Conservation (phyloP, 2,888 invertebrate genomes). For the Cinara cedri region DNA sequence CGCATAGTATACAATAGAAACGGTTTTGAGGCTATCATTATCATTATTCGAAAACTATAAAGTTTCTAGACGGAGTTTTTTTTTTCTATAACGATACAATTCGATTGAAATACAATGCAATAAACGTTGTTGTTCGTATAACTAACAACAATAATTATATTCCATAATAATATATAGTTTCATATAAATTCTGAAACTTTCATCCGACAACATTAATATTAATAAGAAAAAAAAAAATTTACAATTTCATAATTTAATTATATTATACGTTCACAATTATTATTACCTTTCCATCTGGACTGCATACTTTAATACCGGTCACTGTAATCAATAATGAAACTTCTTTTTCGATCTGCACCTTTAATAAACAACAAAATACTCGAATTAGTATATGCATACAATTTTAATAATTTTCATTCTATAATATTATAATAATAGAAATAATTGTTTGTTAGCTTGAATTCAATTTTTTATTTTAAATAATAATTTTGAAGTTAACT, state of each 20-base stretch:
- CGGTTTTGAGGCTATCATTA: background rate
- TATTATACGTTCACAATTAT: background rate
- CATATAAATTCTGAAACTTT: slow-evolving; percentile 5
- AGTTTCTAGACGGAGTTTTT: slow-evolving; percentile 13
- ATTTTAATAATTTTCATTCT: too few relatives aligned
- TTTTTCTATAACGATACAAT: background rate
- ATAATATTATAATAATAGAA: too few relatives aligned
- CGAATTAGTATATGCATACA: background rate
- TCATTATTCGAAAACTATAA: background rate
- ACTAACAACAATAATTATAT: too few relatives aligned
- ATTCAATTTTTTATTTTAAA: too few relatives aligned
- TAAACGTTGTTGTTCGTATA: background rate
- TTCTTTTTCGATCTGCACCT: slow-evolving; percentile 64
- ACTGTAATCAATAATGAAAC: slow-evolving; percentile 78
- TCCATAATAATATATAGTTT: background rate
- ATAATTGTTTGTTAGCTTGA: too few relatives aligned
- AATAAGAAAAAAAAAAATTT: background rate
- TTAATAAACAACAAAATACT: background rate
- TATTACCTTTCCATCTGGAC: slow-evolving; percentile 79
- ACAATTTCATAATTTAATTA: background rate
- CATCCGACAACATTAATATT: background rate
- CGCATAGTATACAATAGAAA: background rate
- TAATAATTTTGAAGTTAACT: too few relatives aligned
- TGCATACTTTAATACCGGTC: slow-evolving; percentile 83
- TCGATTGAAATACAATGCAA: background rate